phyloP scores from a whole-genome alignment of 2,888 invertebrate genomes.

The Deilephila elpenor region DNA sequence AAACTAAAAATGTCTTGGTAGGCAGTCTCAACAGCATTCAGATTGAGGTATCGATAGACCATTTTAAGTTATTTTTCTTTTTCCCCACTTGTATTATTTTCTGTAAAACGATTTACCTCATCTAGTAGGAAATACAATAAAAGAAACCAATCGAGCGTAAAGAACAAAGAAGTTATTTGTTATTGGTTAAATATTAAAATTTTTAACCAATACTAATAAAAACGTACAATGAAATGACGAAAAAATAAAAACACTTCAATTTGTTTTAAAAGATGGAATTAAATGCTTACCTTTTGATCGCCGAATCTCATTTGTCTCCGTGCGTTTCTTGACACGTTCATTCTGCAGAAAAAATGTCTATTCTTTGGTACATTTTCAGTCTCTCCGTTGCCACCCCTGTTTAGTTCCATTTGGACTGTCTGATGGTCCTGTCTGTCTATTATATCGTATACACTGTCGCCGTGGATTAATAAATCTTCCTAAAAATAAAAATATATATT shows the following conservation, averaged over 20 bases:
- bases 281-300: slow-evolving; percentile 95
- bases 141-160: too few species aligned
- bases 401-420: slow-evolving; percentile 96
- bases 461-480: slow-evolving; percentile 99
- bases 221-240: background rate
- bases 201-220: too few species aligned
- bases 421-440: slow-evolving; percentile 99
- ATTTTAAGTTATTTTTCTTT: too few species aligned
- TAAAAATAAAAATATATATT: slow-evolving; percentile 71
- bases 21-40: too few species aligned
- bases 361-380: slow-evolving; percentile 84
- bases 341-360: slow-evolving; percentile 97
- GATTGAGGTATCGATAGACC: too few species aligned
- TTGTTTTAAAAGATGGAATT: slow-evolving; percentile 13
- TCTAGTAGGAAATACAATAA: too few species aligned
- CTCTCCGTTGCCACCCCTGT: slow-evolving; percentile 83
- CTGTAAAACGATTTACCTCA: too few species aligned
- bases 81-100: too few species aligned
- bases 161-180: background rate
- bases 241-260: background rate
- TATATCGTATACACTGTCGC: slow-evolving; percentile 99
- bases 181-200: background rate
- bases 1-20: too few species aligned
- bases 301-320: slow-evolving; percentile 98
- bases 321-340: slow-evolving; percentile 99